These are phyloP conservation scores for Pheucticus melanocephalus DNA, from an alignment of 2,113 vertebrate genomes.

Conservation along the genomic window DNA sequence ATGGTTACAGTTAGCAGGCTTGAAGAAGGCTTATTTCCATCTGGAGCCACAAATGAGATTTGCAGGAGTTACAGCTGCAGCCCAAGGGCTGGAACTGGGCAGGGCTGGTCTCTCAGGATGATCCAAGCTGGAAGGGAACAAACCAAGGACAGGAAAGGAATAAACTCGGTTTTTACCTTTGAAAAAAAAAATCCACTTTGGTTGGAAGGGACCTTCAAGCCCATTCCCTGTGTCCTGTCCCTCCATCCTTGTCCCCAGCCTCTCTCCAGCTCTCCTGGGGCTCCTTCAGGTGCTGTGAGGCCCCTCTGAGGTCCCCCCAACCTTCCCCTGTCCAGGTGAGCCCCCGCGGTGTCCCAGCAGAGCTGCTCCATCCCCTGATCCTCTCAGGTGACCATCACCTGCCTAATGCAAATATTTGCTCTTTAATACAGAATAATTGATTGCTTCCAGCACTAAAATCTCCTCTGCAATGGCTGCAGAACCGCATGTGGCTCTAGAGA, in stretches of 20 bases:
- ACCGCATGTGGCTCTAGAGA: not conserved
- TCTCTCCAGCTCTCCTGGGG: not conserved
- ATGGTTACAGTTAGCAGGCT: accelerated
- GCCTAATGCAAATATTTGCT: not conserved
- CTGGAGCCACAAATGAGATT: accelerated
- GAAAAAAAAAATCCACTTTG: not conserved
- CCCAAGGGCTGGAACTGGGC: accelerated
- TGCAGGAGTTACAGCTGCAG: accelerated
- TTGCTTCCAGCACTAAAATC: not conserved
- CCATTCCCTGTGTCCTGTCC: not conserved
- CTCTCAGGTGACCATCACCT: not conserved
- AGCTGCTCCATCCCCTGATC: not conserved
- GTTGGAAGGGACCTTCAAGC: no score
- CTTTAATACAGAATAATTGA: not conserved
- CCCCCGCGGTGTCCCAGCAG: not conserved
- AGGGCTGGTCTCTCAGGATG: accelerated
- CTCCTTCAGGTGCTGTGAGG: no score
- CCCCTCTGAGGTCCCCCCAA: not conserved
- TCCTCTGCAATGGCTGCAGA: not conserved
- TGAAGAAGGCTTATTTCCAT: accelerated
- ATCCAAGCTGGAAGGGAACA: not conserved
- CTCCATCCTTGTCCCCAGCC: not conserved
- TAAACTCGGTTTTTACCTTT: accelerated
- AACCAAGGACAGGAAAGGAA: not conserved
- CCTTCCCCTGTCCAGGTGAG: not conserved